Percentiles rank a stretch among this genome's conserved stretches.
These are phyloP conservation scores for Hemicentrotus pulcherrimus DNA, from an alignment of 35 echinoderm and acorn worm genomes.

Conservation along the genomic window DNA sequence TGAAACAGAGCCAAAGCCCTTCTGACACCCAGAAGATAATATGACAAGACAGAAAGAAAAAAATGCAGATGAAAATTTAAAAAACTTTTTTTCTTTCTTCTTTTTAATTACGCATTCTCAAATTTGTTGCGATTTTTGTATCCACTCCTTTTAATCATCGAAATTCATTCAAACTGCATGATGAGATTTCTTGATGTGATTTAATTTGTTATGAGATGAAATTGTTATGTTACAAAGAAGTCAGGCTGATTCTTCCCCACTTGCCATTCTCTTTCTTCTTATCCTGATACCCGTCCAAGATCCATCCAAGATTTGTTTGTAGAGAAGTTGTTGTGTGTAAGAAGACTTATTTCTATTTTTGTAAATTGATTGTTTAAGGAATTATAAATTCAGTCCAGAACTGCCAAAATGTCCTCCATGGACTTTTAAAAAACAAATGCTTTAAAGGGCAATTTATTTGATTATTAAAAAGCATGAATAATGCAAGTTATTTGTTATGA, in stretches of 20 bases:
- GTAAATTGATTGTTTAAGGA: background rate
- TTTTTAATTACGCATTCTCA: too few species aligned
- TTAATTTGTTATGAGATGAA: too few species aligned
- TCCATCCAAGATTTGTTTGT: background rate
- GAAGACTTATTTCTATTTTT: background rate
- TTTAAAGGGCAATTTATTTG: background rate
- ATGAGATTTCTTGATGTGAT: too few species aligned
- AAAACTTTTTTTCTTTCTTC: too few species aligned
- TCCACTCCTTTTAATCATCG: too few species aligned
- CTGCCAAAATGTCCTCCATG: background rate
- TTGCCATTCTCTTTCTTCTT: background rate
- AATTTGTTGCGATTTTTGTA: too few species aligned
- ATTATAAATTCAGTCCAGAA: background rate
- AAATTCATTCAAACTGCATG: too few species aligned
- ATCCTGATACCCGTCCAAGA: background rate
- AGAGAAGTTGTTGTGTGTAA: background rate
- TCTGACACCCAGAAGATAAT: too few species aligned
- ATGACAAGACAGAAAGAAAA: too few species aligned
- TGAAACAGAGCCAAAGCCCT: too few species aligned
- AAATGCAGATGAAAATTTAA: too few species aligned
- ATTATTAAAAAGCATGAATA: background rate
- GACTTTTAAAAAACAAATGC: background rate
- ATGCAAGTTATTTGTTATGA: background rate
- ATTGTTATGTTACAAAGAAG: background rate
- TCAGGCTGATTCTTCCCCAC: background rate